Evolutionary conservation across 2,113 vertebrate genomes (phyloP), one percentile per base, ranked within the genome.

Genomic region (Otolemur garnettii): DNA sequence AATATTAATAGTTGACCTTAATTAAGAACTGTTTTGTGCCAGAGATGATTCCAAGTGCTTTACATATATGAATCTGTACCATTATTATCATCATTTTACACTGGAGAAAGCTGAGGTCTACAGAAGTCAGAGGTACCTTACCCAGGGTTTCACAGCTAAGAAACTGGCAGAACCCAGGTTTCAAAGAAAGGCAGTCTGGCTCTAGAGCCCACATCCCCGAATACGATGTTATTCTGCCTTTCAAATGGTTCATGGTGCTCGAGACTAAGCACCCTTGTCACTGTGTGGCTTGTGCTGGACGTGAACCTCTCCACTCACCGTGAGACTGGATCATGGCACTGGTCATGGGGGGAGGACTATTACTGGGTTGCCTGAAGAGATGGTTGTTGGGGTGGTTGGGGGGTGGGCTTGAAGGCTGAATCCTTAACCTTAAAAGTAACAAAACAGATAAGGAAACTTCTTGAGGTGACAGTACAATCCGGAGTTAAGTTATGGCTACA

Each of bases 361-460:
- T 99, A 98, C 99, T 99, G 91, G 99, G 98, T 26, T 99, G 99
- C 97, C 99, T 99, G 99, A 99, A 99, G 98, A 99, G 99, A 96
- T 99, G 99, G 98, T 99, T 99, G 98, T 98, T 99, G 95, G 99
- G 99, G 98, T 99, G 99, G 98, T 98, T 99, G 17, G 99, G 99
- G 72, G 99, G 99, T 4, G 99, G 99, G 97, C 99, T 99, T 95
- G 99, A 99, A 64, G 99, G 99, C 98, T 99, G 99, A 97, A 99
- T 99, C 97, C 98, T 99, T 98, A 99, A 99, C 99, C 99, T 99
- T 95, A 75, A 97, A 97, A 97, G 98, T 78, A 98, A 98, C 69
- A 96, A 98, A 68, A 96, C 93, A 90, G 62, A 62, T 21, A 80
- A 42, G 80, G 33, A 53, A 59, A 68, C 35, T 53, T 86, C 62